phyloP scores from a whole-genome alignment of 2,888 invertebrate genomes.

The Antheraea assamensis region DNA sequence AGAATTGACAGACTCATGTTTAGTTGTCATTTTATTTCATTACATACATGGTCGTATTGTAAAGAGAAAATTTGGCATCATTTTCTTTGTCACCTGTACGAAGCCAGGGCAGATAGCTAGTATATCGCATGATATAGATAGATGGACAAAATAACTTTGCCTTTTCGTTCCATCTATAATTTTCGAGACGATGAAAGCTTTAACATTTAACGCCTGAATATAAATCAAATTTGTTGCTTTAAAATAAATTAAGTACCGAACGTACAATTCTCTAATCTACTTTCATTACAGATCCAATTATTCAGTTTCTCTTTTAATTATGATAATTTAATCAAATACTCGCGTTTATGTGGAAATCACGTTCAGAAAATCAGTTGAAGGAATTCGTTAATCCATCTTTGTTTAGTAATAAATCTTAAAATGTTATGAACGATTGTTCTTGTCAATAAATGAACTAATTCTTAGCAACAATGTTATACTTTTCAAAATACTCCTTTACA shows the following conservation, averaged over 20 bases:
- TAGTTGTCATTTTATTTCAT: too few species aligned
- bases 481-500: too few species aligned
- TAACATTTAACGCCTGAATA: not conserved
- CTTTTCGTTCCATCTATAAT: not conserved
- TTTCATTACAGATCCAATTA: not conserved
- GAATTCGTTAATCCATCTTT: not conserved
- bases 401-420: not conserved
- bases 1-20: too few species aligned
- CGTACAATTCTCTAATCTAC: not conserved
- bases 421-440: too few species aligned
- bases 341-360: not conserved
- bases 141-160: too few species aligned
- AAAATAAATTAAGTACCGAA: not conserved
- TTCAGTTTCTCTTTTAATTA: not conserved
- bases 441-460: too few species aligned
- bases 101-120: too few species aligned
- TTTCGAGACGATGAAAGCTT: not conserved
- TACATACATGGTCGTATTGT: too few species aligned
- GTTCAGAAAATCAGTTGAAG: not conserved
- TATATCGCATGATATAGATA: too few species aligned
- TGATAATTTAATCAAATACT: not conserved
- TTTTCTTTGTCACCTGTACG: too few species aligned
- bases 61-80: too few species aligned
- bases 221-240: not conserved
- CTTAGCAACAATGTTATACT: too few species aligned